phyloP scores from a whole-genome alignment of 2,797 vertebrate species.

The Neostethus bicornis region DNA sequence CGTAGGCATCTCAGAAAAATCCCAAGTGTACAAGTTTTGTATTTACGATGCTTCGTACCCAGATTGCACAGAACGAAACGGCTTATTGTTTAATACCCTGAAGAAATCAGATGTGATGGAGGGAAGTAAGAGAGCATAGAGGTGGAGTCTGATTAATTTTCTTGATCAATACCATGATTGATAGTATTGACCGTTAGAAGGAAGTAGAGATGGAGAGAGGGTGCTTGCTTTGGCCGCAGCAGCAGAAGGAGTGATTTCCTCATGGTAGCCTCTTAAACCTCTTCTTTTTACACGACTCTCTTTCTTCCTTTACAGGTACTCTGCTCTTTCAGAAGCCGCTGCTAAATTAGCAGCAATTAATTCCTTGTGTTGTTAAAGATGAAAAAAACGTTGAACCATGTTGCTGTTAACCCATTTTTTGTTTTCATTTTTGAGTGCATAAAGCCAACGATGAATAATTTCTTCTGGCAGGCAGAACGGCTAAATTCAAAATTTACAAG shows the following conservation, averaged over 20 bases:
- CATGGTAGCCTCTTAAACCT: constrained; percentile 13
- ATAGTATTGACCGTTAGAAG: constrained; percentile 38
- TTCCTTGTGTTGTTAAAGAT: constrained; percentile 12
- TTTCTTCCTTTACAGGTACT: background rate
- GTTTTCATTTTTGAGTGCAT: constrained; percentile 9
- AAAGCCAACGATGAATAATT: background rate
- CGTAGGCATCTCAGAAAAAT: constrained; percentile 37
- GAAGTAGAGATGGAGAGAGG: constrained; percentile 19
- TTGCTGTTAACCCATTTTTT: constrained; percentile 24
- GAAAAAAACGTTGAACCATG: too few relatives aligned
- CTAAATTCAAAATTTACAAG: background rate
- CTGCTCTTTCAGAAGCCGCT: constrained; percentile 13
- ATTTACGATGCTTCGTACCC: constrained; percentile 34
- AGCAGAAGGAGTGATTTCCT: constrained; percentile 34
- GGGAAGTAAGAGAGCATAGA: constrained; percentile 33
- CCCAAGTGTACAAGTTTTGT: constrained; percentile 16
- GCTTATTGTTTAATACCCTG: constrained; percentile 45
- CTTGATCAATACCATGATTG: constrained; percentile 66
- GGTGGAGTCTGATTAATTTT: constrained; percentile 50
- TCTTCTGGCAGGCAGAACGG: constrained; percentile 5
- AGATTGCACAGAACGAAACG: constrained; percentile 23
- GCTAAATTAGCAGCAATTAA: background rate
- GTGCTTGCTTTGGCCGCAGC: constrained; percentile 16
- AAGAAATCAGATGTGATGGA: constrained; percentile 46
- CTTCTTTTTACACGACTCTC: constrained; percentile 4